Conservation (phyloP, 1,140 invertebrate genomes). For the Drosophila santomea region DNA sequence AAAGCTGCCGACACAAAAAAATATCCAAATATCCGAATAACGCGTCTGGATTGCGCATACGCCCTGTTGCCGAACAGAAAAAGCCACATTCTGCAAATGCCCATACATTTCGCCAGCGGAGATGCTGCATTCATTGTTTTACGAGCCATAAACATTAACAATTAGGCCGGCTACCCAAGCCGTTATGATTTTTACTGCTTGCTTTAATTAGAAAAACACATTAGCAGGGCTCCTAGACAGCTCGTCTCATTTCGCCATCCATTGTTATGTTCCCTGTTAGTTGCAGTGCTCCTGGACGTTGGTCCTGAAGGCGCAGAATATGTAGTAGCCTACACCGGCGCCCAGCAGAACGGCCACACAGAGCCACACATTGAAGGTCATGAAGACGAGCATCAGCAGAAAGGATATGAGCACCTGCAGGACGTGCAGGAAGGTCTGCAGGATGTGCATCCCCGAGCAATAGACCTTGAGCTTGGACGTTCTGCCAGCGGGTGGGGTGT, state of each 20-base stretch:
- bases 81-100: conserved; percentile 37
- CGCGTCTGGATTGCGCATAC: conserved; percentile 44
- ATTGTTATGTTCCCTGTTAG: conserved; percentile 36
- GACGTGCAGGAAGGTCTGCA: conserved; percentile 95
- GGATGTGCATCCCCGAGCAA: conserved; percentile 86
- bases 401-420: conserved; percentile 95
- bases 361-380: conserved; percentile 92
- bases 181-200: conserved; percentile 69
- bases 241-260: conserved; percentile 3
- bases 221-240: conserved; percentile 50
- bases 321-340: conserved; percentile 95
- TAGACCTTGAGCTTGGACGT: background rate
- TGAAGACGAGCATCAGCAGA: conserved; percentile 98
- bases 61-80: conserved; percentile 21
- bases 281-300: conserved; percentile 62
- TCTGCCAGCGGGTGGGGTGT: too few species aligned
- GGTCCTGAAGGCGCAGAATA: conserved; percentile 88
- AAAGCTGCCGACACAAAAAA: conserved; percentile 54
- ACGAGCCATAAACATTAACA: conserved; percentile 79
- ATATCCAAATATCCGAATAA: conserved; percentile 40
- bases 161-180: conserved; percentile 50
- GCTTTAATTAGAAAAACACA: conserved; percentile 80
- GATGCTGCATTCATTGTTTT: conserved; percentile 76
- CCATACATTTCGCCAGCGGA: conserved; percentile 7
- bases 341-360: conserved; percentile 95